Base-by-base conservation (phyloP, 2,888 invertebrate genomes). In the Furcula furcula region DNA sequence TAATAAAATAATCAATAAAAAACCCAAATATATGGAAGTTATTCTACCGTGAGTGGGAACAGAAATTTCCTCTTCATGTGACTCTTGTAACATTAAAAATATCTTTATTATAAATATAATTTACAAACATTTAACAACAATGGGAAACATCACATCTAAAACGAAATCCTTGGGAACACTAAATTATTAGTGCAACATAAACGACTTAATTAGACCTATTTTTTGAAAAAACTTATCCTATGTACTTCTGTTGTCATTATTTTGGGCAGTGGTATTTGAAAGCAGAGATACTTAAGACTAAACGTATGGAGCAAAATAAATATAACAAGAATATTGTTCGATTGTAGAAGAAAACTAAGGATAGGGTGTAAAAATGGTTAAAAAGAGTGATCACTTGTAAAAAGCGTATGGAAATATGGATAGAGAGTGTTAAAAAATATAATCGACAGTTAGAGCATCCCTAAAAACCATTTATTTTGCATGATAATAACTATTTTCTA, bases 31-130 rank as follows among this genome's bases (percentile, higher is more conserved):
- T 51, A 50, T 57, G 60, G 60, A 66, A 65, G 71, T 69, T 73
- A 83, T 78, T 85, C 79, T 84, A 87, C 82, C 83, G 52, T 57
- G 40, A 23, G 46, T 58, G 55, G 79, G 83, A 88, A 88, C 87
- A 88, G 88, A 88, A 88, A 88, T 88, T 87, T 87, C 86, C 88
- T 86, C 88, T 76, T 60, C 61, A 54, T 68, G 81, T 83, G 80
- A 77, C 62, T 58, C 36, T 42, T 31, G 18, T 36, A 40, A 38
- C 34, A 33, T 55, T 39, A 45, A 35, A 40, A 52, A 49, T 46
- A 36, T 35, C 47, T 33, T 57, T 37, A 55, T 13, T 41, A 56
- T 46, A 55, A 52, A 51, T 51, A 54, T 30, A 55, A 46, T 55
- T 57, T 47, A 63, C 59, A 60, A 64, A 72, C 65, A 71, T 65